A percentile compares a stretch with the other conserved stretches of the same genome.
These are phyloP conservation scores for Halcyon badia DNA, from an alignment of 2,797 vertebrate genomes.

Conservation along the genomic window DNA sequence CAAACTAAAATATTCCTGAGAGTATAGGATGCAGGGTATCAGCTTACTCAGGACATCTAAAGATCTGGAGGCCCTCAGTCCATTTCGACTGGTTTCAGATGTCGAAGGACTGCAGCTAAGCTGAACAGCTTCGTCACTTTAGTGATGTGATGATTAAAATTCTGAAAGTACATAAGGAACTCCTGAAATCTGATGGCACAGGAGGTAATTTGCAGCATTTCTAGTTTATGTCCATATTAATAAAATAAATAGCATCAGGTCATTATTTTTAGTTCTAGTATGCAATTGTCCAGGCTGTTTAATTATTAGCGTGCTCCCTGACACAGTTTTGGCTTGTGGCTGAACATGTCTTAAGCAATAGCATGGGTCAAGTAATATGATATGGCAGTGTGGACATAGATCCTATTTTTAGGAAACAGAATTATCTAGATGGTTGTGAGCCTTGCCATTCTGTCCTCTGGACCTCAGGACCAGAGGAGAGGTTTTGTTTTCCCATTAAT, in stretches of 20 bases:
- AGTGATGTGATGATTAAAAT: not conserved
- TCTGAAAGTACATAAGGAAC: not conserved
- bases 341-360: not conserved
- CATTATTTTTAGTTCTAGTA: not conserved
- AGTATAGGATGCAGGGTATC: not conserved
- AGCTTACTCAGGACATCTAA: not conserved
- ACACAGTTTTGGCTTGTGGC: not conserved
- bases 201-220: not conserved
- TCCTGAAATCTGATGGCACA: not conserved
- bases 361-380: not conserved
- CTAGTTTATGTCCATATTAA: not conserved
- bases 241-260: not conserved
- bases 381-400: not conserved
- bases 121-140: not conserved
- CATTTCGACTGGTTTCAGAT: not conserved
- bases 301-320: not conserved
- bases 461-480: not conserved
- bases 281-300: not conserved
- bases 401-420: constrained; percentile 1
- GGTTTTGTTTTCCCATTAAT: not conserved
- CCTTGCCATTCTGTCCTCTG: not conserved
- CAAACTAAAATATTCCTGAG: not conserved
- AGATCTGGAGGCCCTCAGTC: not conserved
- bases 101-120: not conserved
- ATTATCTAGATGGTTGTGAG: not conserved